phyloP scores from a whole-genome alignment of 2,888 invertebrate genomes.

The Lumbricus terrestris region DNA sequence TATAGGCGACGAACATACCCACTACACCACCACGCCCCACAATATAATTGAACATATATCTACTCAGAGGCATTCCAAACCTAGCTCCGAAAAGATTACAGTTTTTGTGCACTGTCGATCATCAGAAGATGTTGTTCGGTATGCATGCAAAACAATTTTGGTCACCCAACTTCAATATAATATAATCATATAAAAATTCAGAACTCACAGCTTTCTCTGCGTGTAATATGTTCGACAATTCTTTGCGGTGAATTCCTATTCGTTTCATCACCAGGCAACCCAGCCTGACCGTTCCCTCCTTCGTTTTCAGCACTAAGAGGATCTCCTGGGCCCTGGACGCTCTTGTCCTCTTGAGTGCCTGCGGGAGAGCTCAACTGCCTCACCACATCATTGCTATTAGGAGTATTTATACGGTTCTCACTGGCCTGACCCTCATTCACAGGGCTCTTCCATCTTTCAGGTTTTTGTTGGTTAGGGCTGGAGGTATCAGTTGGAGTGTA shows the following conservation, averaged over 20 bases:
- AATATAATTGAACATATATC: too few relatives aligned
- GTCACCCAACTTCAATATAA: background rate
- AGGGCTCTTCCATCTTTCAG: slow-evolving; percentile 37
- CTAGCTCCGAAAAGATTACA: too few relatives aligned
- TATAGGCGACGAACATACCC: too few relatives aligned
- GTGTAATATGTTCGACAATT: background rate
- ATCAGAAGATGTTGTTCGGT: too few relatives aligned
- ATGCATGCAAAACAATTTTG: too few relatives aligned
- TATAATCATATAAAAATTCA: background rate
- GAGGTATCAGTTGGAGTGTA: background rate
- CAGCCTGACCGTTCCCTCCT: background rate
- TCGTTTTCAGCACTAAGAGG: background rate
- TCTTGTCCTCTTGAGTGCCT: background rate
- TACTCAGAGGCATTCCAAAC: too few relatives aligned
- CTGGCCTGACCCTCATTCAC: slow-evolving; percentile 36
- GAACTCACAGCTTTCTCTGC: background rate
- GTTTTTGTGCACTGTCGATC: too few relatives aligned
- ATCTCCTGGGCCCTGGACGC: background rate
- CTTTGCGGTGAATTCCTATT: background rate
- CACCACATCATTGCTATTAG: background rate
- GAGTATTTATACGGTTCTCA: background rate
- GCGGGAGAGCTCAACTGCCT: background rate
- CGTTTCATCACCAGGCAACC: background rate
- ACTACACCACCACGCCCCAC: too few relatives aligned
- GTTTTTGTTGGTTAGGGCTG: slow-evolving; percentile 32